phyloP scores from a whole-genome alignment of 2,888 invertebrate genomes.

The Cerastis leucographa region DNA sequence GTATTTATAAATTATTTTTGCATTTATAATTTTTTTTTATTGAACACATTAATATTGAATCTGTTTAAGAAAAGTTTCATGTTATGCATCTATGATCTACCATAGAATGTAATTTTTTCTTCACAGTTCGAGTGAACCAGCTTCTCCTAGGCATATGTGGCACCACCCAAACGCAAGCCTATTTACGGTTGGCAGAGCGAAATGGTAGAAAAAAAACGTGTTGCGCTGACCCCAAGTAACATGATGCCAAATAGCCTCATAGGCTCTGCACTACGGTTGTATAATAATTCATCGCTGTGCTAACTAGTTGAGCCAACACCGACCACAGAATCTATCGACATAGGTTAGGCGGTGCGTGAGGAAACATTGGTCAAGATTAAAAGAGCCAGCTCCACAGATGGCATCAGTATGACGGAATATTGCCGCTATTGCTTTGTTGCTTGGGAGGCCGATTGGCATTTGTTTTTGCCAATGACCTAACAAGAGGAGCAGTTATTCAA shows the following conservation, averaged over 20 bases:
- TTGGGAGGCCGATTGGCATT: neutral
- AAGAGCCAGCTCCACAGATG: conserved; percentile 4
- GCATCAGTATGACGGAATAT: neutral
- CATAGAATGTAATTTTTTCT: neutral
- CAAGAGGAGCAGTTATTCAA: neutral
- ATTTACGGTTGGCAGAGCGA: no score
- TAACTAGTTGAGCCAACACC: neutral
- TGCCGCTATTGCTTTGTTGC: neutral
- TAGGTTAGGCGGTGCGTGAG: conserved; percentile 14
- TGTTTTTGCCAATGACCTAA: conserved; percentile 6
- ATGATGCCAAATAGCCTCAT: neutral
- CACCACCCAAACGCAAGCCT: neutral
- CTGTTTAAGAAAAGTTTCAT: neutral
- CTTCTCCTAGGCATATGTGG: neutral
- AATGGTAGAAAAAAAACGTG: no score
- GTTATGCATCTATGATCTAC: neutral
- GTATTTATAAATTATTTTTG: no score
- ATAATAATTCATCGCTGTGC: conserved; percentile 23
- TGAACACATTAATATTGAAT: neutral
- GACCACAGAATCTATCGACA: conserved; percentile 26
- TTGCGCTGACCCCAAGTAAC: no score
- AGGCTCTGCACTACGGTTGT: conserved; percentile 8
- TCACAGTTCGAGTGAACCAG: neutral
- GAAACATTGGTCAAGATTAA: conserved; percentile 37
- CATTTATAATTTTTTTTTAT: neutral